A percentile compares a stretch with the other conserved stretches of the same genome.
Conservation (phyloP, 2,797 vertebrate species). For the Sebastiscus albofasciatus region DNA sequence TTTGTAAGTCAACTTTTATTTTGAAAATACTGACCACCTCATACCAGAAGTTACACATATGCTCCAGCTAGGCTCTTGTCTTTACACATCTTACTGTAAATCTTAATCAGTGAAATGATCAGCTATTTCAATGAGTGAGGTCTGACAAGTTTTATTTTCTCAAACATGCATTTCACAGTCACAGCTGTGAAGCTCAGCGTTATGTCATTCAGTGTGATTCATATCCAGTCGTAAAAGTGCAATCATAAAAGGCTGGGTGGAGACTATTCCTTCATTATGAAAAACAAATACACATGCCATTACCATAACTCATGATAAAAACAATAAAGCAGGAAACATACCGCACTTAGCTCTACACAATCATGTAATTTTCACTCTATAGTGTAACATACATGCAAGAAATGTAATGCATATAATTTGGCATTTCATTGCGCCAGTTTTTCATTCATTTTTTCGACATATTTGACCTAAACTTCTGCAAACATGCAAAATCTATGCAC, state of each 20-base stretch:
- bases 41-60: background rate
- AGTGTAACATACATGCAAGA: background rate
- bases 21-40: slow-evolving; percentile 17
- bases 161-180: background rate
- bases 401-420: background rate
- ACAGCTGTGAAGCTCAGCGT: background rate
- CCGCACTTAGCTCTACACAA: background rate
- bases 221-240: background rate
- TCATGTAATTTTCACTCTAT: background rate
- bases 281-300: background rate
- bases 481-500: background rate
- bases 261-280: background rate
- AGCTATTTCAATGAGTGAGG: background rate
- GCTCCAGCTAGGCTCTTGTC: background rate
- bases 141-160: slow-evolving; percentile 1
- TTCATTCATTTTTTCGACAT: background rate
- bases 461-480: slow-evolving; percentile 13
- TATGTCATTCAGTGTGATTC: slow-evolving; percentile 20
- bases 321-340: background rate
- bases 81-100: background rate
- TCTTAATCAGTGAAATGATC: background rate
- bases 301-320: slow-evolving; percentile 13
- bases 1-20: slow-evolving; percentile 24
- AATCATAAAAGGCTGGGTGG: background rate
- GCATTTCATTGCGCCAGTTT: background rate